These are phyloP conservation scores for Gymnodraco acuticeps DNA, from an alignment of 2,797 vertebrate species.

Conservation along the genomic window DNA sequence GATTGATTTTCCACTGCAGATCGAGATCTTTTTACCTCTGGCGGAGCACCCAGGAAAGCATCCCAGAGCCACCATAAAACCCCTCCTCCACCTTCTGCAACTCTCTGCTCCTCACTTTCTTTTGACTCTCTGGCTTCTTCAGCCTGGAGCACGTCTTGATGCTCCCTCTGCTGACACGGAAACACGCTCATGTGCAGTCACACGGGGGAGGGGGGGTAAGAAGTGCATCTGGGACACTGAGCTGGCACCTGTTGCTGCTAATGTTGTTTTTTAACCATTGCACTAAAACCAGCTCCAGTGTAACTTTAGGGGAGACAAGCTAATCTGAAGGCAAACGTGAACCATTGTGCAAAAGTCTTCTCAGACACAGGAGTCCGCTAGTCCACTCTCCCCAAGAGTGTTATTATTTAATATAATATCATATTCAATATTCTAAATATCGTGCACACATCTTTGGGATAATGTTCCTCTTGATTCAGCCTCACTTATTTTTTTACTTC, in stretches of 20 bases:
- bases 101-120: conserved; percentile 55
- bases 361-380: no score
- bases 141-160: conserved; percentile 43
- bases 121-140: conserved; percentile 39
- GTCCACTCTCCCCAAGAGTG: not conserved
- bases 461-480: not conserved
- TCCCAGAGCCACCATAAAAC: conserved; percentile 84
- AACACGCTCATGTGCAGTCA: conserved; percentile 61
- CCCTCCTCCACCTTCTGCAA: conserved; percentile 63
- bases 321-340: no score
- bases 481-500: not conserved
- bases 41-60: conserved; percentile 70
- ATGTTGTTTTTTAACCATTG: not conserved
- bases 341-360: no score
- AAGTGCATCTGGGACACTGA: conserved; percentile 26
- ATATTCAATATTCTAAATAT: not conserved
- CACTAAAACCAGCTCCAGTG: not conserved
- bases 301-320: no score
- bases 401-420: not conserved
- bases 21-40: conserved; percentile 76
- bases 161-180: conserved; percentile 70
- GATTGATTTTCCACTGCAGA: conserved; percentile 15
- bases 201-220: not conserved
- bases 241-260: not conserved
- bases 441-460: not conserved